Evolutionary conservation across 2,113 vertebrate genomes (phyloP), one percentile per base, ranked within the genome.

Genomic region (Vanacampus margaritifer): DNA sequence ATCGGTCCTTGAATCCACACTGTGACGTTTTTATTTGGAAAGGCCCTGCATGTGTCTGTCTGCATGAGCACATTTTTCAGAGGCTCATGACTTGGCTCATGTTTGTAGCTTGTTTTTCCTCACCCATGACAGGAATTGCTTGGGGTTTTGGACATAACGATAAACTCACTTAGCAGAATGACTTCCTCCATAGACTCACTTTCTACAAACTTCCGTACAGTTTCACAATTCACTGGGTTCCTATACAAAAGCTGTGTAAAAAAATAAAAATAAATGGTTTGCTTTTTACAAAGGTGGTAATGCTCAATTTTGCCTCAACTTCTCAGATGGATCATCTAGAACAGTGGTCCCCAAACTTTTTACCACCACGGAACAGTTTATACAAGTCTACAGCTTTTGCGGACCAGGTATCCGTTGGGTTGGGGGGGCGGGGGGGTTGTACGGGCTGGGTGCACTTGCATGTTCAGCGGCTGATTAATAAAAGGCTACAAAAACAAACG

Each of bases 61-160:
- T 32, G 24, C 14, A 54, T 26, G 1, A 37, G 13, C 51, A 35
- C 64, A 37, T 68, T 64, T 84, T 39, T 68, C 41, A 28, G 46
- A 48, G 53, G 24, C n/a, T 26, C 36, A 69, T 53, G 69, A 60
- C 24, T 26, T 62, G 23, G 68, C 28, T 71, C 67, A 32, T 84
- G 69, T 77, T 69, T 48, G 28, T 50, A 67, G 53, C 10, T 65
- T 53, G 58, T 71, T 61, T 64, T 61, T 61, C 45, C 64, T 78
- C 72, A 79, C 75, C 16, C 32, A 56, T 56, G 71, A 75, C 75
- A 74, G 77, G 70, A 67, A 84, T 82, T 48, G 80, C 39, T 74
- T 78, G 76, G 89, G 84, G 80, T 60, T n/a, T 76, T 67, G 28
- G 36, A 50, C 2, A 16, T 28, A 17, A 8, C 8, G n/a, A 12